Percentiles rank a stretch among this genome's conserved stretches.
Conservation (phyloP, 2,888 invertebrate genomes). For the Latrodectus hesperus region DNA sequence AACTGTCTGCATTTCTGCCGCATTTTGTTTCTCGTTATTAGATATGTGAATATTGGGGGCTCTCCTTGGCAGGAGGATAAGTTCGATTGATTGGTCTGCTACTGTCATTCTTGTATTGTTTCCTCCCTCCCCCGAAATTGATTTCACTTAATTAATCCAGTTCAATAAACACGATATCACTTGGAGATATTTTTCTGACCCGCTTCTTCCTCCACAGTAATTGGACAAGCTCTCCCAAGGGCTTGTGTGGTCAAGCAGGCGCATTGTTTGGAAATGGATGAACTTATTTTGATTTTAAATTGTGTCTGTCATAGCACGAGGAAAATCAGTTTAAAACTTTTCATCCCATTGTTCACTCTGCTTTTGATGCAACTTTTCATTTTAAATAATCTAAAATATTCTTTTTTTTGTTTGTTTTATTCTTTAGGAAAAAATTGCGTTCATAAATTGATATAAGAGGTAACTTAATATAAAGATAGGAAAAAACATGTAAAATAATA, state of each 20-base stretch:
- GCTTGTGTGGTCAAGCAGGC: not conserved
- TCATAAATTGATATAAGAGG: too few relatives aligned
- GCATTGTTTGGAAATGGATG: too few relatives aligned
- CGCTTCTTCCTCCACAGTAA: not conserved
- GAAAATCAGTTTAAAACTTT: too few relatives aligned
- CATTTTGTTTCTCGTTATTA: constrained; percentile 64
- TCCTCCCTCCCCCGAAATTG: not conserved
- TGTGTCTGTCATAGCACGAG: too few relatives aligned
- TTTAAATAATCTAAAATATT: too few relatives aligned
- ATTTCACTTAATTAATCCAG: not conserved
- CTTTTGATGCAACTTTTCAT: too few relatives aligned
- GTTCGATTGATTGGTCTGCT: constrained; percentile 4
- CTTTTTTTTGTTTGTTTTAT: too few relatives aligned
- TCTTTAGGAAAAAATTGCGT: too few relatives aligned
- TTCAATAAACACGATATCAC: not conserved
- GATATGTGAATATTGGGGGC: constrained; percentile 19
- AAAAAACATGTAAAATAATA: too few relatives aligned
- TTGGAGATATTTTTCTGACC: not conserved
- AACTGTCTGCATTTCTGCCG: constrained; percentile 64
- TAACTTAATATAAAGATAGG: too few relatives aligned
- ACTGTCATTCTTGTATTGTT: not conserved
- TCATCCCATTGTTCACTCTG: too few relatives aligned
- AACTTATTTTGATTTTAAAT: too few relatives aligned
- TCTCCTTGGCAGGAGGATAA: not conserved
- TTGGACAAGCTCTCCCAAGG: not conserved